phyloP scores from a whole-genome alignment of 2,113 vertebrate genomes.

The Ptyas mucosa region DNA sequence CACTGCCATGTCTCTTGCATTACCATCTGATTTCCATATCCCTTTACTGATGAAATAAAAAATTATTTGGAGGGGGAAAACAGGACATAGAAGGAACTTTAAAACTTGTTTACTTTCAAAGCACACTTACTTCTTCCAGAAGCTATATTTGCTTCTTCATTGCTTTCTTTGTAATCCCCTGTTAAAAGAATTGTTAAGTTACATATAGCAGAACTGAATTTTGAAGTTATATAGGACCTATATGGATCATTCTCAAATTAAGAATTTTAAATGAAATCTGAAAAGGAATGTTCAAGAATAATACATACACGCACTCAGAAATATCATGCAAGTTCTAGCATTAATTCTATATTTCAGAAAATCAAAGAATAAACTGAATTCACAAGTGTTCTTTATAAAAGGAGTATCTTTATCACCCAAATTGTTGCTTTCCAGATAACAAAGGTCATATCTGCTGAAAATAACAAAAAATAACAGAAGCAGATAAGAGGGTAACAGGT shows the following conservation, averaged over 20 bases:
- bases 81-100: neutral
- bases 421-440: neutral
- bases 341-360: neutral
- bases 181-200: constrained; percentile 29
- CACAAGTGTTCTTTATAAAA: neutral
- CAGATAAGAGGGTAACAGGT: neutral
- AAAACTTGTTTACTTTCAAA: neutral
- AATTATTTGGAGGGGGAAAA: neutral
- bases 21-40: constrained; percentile 45
- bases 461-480: neutral
- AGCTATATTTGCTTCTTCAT: constrained; percentile 55
- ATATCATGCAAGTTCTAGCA: neutral
- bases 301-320: neutral
- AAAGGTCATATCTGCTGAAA: neutral
- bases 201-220: neutral
- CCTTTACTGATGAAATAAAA: constrained; percentile 32
- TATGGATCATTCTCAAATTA: neutral
- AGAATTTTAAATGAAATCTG: neutral
- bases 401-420: neutral
- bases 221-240: neutral
- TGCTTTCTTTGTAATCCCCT: constrained; percentile 64
- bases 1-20: constrained; percentile 36
- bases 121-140: constrained; percentile 61
- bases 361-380: neutral
- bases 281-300: neutral